Conservation (phyloP, 2,888 invertebrate genomes). For the Diogma glabrata region DNA sequence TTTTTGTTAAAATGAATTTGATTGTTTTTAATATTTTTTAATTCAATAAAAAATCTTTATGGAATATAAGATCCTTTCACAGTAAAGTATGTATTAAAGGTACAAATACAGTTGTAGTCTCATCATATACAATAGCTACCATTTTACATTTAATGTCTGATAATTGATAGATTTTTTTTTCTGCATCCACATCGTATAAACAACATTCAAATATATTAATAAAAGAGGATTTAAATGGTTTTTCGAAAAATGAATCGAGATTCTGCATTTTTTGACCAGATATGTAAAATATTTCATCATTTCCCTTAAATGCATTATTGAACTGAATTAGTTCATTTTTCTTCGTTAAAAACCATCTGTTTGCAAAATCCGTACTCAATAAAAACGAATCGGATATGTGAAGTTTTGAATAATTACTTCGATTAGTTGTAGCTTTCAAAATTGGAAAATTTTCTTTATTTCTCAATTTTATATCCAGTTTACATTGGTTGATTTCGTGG, state of each 20-base stretch:
- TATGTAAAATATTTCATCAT: neutral
- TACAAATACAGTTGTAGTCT: neutral
- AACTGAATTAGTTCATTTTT: neutral
- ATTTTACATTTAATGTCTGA: slow-evolving; percentile 2
- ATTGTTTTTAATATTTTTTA: neutral
- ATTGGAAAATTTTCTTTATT: no score
- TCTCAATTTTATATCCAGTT: neutral
- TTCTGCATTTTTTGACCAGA: neutral
- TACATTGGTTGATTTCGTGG: neutral
- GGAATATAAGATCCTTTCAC: neutral
- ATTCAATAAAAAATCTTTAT: neutral
- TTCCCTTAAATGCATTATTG: neutral
- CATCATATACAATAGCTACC: neutral
- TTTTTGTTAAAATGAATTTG: neutral
- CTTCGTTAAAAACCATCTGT: slow-evolving; percentile 1
- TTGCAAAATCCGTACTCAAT: neutral
- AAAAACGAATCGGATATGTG: neutral
- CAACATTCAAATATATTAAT: slow-evolving; percentile 5
- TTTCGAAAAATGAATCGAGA: neutral
- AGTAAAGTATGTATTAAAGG: slow-evolving; percentile 1
- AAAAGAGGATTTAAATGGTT: neutral
- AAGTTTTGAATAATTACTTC: neutral
- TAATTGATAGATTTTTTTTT: neutral
- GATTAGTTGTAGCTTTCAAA: neutral
- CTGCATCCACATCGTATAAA: neutral